Conservation (phyloP, 2,888 invertebrate species). For the Philonicus albiceps region DNA sequence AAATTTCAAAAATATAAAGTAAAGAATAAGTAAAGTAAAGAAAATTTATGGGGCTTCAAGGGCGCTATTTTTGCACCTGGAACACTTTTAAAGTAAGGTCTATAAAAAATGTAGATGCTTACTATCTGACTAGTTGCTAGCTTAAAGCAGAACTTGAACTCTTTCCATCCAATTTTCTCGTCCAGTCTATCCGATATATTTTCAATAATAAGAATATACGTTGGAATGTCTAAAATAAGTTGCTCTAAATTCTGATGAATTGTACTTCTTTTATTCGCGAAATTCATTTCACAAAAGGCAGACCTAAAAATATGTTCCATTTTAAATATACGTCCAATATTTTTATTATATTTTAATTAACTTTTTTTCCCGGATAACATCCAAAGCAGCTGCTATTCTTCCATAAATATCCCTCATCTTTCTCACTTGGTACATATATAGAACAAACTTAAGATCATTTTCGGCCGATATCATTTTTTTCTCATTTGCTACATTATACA, state of each 20-base stretch:
- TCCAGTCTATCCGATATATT: slow-evolving; percentile 70
- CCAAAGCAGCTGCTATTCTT: slow-evolving; percentile 56
- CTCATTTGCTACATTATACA: slow-evolving; percentile 53
- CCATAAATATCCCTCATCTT: slow-evolving; percentile 62
- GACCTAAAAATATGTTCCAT: slow-evolving; percentile 61
- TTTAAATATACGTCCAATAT: neutral
- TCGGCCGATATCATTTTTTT: slow-evolving; percentile 53
- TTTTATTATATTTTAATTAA: slow-evolving; percentile 44
- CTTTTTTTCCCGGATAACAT: slow-evolving; percentile 59
- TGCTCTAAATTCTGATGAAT: slow-evolving; percentile 71
- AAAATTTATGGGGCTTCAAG: too few species aligned
- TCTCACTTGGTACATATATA: slow-evolving; percentile 60
- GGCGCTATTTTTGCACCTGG: too few species aligned
- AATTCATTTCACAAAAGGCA: slow-evolving; percentile 69
- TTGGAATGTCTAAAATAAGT: slow-evolving; percentile 70
- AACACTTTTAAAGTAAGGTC: too few species aligned
- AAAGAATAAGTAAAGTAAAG: too few species aligned
- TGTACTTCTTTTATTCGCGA: slow-evolving; percentile 68
- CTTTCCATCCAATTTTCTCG: slow-evolving; percentile 70
- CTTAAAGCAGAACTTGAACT: slow-evolving; percentile 71
- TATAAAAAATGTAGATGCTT: slow-evolving; percentile 54
- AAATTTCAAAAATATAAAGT: too few species aligned
- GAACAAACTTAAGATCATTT: slow-evolving; percentile 59
- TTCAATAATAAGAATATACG: slow-evolving; percentile 69
- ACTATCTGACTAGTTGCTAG: slow-evolving; percentile 73